Conservation (phyloP, 2,113 vertebrate genomes). For the Ascaphus truei region DNA sequence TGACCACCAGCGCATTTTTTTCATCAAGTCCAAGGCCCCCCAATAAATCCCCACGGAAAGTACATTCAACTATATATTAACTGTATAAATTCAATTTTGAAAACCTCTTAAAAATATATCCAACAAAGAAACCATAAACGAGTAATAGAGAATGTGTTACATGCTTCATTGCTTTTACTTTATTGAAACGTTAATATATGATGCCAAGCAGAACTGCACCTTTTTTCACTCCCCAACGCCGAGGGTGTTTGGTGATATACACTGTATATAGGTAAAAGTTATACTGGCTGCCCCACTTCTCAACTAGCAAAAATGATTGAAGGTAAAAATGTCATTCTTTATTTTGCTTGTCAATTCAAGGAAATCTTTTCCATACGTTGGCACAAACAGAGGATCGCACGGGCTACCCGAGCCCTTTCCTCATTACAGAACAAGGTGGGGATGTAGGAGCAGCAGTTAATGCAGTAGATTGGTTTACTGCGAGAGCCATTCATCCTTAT, state of each 20-base stretch:
- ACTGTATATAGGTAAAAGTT: background rate
- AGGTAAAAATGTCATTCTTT: slow-evolving; percentile 3
- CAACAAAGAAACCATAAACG: no score
- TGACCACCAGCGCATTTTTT: no score
- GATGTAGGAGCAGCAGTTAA: background rate
- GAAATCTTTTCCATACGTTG: slow-evolving; percentile 14
- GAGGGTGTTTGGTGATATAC: background rate
- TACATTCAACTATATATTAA: no score
- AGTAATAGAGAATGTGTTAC: no score
- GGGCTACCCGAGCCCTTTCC: background rate
- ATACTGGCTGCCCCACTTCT: background rate
- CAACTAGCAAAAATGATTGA: background rate
- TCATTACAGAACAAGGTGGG: background rate
- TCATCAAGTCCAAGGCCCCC: no score
- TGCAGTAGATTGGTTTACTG: slow-evolving; percentile 3
- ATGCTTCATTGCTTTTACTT: no score
- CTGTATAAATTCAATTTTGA: no score
- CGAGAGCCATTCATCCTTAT: background rate
- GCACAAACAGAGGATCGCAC: background rate
- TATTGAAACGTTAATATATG: no score
- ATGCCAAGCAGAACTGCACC: no score
- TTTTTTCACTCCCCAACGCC: no score
- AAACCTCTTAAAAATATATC: no score
- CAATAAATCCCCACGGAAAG: no score
- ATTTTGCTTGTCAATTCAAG: background rate